A percentile compares a stretch with the other conserved stretches of the same genome.
Conservation (phyloP, 2,797 vertebrate genomes). For the Catostomus latipinnis region DNA sequence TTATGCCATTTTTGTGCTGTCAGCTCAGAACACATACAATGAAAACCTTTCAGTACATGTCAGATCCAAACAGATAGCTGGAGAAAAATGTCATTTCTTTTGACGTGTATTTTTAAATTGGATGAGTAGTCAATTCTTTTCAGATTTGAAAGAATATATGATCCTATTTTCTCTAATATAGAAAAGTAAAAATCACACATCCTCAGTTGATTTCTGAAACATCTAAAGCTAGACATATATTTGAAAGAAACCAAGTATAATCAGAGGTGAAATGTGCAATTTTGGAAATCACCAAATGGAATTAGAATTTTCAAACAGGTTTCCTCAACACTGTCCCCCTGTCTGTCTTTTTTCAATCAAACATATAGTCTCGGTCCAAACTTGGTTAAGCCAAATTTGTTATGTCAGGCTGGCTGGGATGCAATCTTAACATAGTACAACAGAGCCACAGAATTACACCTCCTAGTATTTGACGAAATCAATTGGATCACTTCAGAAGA, state of each 20-base stretch:
- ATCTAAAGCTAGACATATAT: conserved; percentile 19
- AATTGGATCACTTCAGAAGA: no score
- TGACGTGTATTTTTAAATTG: conserved; percentile 10
- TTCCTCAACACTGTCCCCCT: no score
- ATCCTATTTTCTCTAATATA: not conserved
- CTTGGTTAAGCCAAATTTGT: no score
- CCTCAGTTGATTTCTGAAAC: conserved; percentile 25
- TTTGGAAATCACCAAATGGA: no score
- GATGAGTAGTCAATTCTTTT: not conserved
- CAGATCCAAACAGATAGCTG: conserved; percentile 22
- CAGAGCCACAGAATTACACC: no score
- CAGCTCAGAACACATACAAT: conserved; percentile 30
- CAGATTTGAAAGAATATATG: conserved; percentile 3
- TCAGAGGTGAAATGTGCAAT: not conserved
- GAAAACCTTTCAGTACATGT: conserved; percentile 36
- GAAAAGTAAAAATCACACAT: conserved; percentile 17
- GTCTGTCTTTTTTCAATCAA: no score
- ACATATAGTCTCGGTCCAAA: no score
- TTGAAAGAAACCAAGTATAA: no score
- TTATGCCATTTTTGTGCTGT: conserved; percentile 14
- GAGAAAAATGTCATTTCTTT: not conserved
- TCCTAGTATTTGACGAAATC: no score
- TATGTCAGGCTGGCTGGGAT: no score
- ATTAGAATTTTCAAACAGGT: no score
- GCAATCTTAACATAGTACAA: no score